Conservation (phyloP, 2,888 invertebrate species). For the Caradrina clavipalpis region DNA sequence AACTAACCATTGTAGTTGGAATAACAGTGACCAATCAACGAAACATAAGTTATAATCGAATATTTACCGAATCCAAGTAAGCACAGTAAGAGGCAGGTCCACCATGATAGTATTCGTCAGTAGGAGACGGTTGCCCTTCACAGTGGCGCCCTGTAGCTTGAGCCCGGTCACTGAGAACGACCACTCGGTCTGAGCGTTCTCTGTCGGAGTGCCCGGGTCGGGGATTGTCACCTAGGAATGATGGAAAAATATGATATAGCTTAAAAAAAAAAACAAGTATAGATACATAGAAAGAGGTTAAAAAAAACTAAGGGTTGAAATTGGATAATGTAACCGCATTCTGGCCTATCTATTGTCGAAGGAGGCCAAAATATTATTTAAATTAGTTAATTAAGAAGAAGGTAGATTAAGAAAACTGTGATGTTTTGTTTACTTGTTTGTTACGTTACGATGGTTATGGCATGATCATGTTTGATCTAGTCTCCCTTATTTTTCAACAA, state of each 20-base stretch:
- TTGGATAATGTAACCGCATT: no score
- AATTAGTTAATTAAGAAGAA: no score
- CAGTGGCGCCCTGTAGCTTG: conserved; percentile 98
- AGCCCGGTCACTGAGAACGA: conserved; percentile 95
- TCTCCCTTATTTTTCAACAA: no score
- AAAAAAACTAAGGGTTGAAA: neutral
- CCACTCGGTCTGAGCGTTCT: conserved; percentile 92
- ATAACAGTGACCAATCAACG: neutral
- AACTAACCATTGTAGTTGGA: neutral
- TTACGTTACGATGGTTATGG: no score
- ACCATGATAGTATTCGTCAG: conserved; percentile 98
- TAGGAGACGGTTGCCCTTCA: conserved; percentile 96
- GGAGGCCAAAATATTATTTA: no score
- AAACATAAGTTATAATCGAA: neutral
- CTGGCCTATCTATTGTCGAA: no score
- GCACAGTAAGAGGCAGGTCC: conserved; percentile 96
- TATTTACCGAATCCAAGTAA: conserved; percentile 96
- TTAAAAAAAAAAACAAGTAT: neutral
- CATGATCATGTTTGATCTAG: no score
- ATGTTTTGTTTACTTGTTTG: no score
- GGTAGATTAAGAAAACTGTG: no score
- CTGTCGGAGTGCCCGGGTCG: conserved; percentile 90
- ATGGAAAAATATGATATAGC: neutral
- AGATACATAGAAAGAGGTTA: neutral
- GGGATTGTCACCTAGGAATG: conserved; percentile 90